phyloP scores from a whole-genome alignment of 1,140 invertebrate species.

The Bemisia tabaci region DNA sequence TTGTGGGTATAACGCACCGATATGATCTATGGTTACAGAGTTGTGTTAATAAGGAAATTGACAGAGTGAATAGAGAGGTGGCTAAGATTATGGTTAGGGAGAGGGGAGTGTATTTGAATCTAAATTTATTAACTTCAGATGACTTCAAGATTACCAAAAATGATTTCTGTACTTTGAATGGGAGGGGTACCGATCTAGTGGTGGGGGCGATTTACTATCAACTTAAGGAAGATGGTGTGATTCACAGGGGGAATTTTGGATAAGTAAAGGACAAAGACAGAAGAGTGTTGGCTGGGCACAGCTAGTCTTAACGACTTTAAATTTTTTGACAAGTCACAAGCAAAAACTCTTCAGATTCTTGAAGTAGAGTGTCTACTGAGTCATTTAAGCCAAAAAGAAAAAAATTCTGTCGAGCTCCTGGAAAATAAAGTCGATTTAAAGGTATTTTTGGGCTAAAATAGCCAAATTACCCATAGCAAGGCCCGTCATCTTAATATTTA shows the following conservation, averaged over 20 bases:
- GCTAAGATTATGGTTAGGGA: not conserved
- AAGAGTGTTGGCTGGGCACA: not conserved
- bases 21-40: not conserved
- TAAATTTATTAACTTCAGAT: not conserved
- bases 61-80: not conserved
- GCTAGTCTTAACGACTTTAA: too few species aligned
- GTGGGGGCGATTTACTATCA: not conserved
- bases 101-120: not conserved
- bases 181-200: not conserved
- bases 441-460: too few species aligned
- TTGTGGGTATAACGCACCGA: not conserved
- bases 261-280: not conserved
- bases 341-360: too few species aligned
- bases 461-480: too few species aligned
- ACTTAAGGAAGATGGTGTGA: too few species aligned
- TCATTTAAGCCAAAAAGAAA: too few species aligned
- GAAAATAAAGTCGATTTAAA: too few species aligned
- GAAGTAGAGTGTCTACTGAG: too few species aligned
- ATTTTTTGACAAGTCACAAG: too few species aligned
- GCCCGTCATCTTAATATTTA: too few species aligned
- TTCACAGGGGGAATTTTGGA: not conserved
- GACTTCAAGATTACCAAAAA: not conserved
- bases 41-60: not conserved
- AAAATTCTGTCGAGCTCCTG: too few species aligned
- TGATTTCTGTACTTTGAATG: not conserved